phyloP scores from a whole-genome alignment of 2,113 vertebrate species.

The Motacilla tschutschensis region DNA sequence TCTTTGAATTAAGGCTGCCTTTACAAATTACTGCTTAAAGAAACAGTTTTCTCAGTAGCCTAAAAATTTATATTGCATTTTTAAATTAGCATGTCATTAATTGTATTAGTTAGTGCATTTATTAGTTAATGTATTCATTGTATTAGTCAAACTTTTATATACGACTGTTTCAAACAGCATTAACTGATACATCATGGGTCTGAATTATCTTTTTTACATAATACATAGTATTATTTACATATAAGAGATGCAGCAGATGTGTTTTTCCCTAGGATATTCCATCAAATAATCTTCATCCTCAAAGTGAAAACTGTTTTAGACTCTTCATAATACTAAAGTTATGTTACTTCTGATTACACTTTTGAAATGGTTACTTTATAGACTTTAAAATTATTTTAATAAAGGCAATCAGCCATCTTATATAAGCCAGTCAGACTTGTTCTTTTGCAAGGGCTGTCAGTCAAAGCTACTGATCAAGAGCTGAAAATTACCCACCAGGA shows the following conservation, averaged over 20 bases:
- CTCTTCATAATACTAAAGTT: not conserved
- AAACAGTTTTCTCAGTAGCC: not conserved
- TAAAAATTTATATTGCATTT: not conserved
- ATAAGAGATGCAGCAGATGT: not conserved
- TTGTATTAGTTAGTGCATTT: not conserved
- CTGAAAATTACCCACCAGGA: not conserved
- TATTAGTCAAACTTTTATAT: not conserved
- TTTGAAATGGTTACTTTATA: not conserved
- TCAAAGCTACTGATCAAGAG: not conserved
- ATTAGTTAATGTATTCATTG: not conserved
- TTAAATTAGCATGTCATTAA: not conserved
- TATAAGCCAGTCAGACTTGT: not conserved
- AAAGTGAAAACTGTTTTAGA: not conserved
- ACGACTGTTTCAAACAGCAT: not conserved
- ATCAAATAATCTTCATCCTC: not conserved
- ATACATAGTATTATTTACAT: not conserved
- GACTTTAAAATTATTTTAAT: not conserved
- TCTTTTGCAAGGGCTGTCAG: not conserved
- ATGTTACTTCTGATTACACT: not conserved
- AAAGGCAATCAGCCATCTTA: not conserved
- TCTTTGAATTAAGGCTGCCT: not conserved
- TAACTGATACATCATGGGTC: not conserved
- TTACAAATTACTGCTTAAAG: not conserved
- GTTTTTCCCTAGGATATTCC: not conserved
- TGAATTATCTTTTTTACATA: not conserved